Conservation (phyloP, 1,140 invertebrate species). For the Drosophila repleta region DNA sequence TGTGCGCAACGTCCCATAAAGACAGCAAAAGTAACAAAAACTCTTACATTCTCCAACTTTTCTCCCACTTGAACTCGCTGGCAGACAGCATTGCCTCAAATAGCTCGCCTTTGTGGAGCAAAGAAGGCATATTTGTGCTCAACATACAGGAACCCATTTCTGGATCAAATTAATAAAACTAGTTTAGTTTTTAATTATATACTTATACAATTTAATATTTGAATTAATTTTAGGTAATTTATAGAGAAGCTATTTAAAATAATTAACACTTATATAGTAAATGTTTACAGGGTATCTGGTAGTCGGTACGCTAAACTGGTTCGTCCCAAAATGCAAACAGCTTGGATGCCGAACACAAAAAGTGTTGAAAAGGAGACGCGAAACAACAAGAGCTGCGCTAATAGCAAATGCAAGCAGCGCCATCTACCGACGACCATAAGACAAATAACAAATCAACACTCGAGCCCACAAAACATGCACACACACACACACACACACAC, state of each 20-base stretch:
- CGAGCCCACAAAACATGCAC: neutral
- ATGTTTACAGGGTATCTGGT: neutral
- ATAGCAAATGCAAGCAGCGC: slow-evolving; percentile 41
- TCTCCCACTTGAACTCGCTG: neutral
- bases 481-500: slow-evolving; percentile 6
- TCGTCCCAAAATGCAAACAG: slow-evolving; percentile 23
- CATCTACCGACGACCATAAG: slow-evolving; percentile 30
- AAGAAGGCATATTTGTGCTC: neutral
- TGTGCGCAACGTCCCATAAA: neutral
- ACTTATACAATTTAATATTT: no score
- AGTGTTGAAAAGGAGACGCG: slow-evolving; percentile 26
- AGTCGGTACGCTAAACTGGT: neutral
- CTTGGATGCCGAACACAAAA: slow-evolving; percentile 11
- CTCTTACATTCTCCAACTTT: slow-evolving; percentile 1
- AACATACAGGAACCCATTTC: no score
- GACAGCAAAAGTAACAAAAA: neutral
- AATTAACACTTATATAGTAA: neutral
- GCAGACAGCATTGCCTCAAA: neutral
- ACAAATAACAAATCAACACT: slow-evolving; percentile 15
- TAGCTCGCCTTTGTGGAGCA: neutral
- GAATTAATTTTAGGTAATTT: no score
- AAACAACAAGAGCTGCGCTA: slow-evolving; percentile 32
- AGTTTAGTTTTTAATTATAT: no score
- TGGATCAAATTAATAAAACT: no score
- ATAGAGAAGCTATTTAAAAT: neutral